These are phyloP conservation scores for Tetraodon nigroviridis DNA, from an alignment of 2,113 vertebrate species.

Conservation along the genomic window DNA sequence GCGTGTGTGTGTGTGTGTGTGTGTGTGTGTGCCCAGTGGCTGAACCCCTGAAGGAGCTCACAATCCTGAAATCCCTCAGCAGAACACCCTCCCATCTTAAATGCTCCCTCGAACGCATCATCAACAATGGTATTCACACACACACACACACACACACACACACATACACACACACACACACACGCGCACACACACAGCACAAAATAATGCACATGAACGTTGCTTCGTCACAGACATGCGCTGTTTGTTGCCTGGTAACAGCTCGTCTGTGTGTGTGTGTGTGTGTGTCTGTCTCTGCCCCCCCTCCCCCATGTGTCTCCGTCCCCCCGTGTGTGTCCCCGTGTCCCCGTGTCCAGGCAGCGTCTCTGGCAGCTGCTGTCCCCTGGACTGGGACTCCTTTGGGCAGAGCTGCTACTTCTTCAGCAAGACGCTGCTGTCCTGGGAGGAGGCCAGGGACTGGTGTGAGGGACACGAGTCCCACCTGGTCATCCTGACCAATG, in stretches of 20 bases:
- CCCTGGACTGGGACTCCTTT: conserved; percentile 19
- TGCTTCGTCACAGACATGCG: too few relatives aligned
- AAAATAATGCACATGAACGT: too few relatives aligned
- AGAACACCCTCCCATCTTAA: conserved; percentile 19
- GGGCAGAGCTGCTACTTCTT: conserved; percentile 34
- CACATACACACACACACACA: neutral
- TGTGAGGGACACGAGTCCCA: conserved; percentile 52
- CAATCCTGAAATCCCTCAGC: conserved; percentile 33
- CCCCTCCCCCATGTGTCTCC: too few relatives aligned
- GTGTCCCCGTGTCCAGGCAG: conserved; percentile 23
- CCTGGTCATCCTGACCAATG: conserved; percentile 32
- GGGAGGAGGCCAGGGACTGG: conserved; percentile 44
- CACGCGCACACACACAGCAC: neutral
- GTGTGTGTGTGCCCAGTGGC: conserved; percentile 35
- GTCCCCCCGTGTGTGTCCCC: too few relatives aligned
- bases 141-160: neutral
- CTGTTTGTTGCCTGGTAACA: too few relatives aligned
- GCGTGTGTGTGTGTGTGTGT: conserved; percentile 1
- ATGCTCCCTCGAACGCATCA: conserved; percentile 38
- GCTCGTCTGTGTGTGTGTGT: too few relatives aligned
- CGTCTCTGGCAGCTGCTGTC: neutral
- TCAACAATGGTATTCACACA: conserved; percentile 41
- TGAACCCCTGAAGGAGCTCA: conserved; percentile 50
- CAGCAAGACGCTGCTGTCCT: neutral
- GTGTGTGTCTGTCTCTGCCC: too few relatives aligned